Base-by-base conservation (phyloP, 92 coral and sea anemone genomes). In the Epizoanthus scotinus region DNA sequence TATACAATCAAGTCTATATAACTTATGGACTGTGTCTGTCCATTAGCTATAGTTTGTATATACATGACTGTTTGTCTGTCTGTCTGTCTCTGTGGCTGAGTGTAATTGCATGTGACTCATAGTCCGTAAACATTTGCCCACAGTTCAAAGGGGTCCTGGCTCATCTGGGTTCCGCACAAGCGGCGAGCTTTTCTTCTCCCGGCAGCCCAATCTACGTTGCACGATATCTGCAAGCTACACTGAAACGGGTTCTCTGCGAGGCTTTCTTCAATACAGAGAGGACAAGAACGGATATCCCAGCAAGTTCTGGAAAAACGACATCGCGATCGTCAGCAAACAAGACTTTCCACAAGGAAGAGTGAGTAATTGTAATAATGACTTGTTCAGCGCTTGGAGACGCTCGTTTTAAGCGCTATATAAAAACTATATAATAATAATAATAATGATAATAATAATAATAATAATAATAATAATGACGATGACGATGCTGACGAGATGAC, bases 181-280 rank as follows among this genome's bases (percentile, higher is more conserved):
- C 55, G 78, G 78, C 38, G 78, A 71, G 22, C 61, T 71, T 10
- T 49, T 71, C 61, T 71, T 71, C 44, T 18, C 63, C 44, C 63
- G 78, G 38, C 63, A 71, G 61, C 78, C 78, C 25, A 71, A 71
- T 7, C 44, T 71, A 2, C 78, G 78, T 14, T 71, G 78, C 78
- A 71, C 78, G 22, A 71, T 71, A 20, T 71, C 78, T 0, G 78
- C 78, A 27, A 71, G 78, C 27, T 71, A 71, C 42, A 52, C 53
- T 52, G 78, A 71, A 25, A 71, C 78, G 0, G 78, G 78, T 52
- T 71, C 78, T 9, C 31, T 71, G 42, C 78, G 78, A 12, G 78
- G 63, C 28, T 71, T 71, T 28, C 78, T 71, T 40, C 78, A 71
- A n/a, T 50, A 71, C 62, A 71, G 78, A 71, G 78, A 71, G 55